Evolutionary conservation across 2,797 vertebrate species (phyloP).

Genomic region (Micrastur ruficollis): DNA sequence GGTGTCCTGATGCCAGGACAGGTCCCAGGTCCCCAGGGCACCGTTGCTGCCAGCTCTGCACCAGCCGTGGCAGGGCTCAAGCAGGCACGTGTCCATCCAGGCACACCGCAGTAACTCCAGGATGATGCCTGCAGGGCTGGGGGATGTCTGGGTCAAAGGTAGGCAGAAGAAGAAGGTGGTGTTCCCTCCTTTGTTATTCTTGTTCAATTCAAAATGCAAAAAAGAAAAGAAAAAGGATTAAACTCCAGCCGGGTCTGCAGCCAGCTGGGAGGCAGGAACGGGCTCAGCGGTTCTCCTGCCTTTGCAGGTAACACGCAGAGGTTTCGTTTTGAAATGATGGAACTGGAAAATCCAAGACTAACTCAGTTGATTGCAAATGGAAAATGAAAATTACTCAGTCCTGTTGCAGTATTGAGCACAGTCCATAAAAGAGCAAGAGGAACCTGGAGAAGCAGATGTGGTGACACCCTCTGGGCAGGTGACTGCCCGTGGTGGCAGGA

Average conservation of each 20-base stretch:
- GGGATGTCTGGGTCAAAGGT: rapidly evolving
- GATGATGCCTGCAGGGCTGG: neutral
- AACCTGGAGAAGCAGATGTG: neutral
- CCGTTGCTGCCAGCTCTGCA: neutral
- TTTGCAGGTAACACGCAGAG: neutral
- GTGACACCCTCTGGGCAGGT: neutral
- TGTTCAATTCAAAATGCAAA: neutral
- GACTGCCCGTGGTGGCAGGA: rapidly evolving
- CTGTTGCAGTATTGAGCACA: neutral
- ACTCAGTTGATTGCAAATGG: neutral
- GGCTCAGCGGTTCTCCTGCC: neutral
- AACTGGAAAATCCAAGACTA: neutral
- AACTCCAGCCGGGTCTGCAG: rapidly evolving
- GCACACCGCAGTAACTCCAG: neutral
- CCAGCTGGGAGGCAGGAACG: neutral
- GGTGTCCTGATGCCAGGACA: rapidly evolving
- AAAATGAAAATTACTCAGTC: too few relatives aligned
- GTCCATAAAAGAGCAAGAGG: rapidly evolving
- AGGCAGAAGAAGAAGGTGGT: neutral
- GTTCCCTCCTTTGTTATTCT: neutral
- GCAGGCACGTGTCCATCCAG: neutral
- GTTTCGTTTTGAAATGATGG: neutral
- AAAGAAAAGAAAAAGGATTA: neutral
- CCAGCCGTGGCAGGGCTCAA: neutral
- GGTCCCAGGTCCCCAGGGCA: neutral